Base-by-base conservation (phyloP, 2,113 vertebrate genomes). In the Chlamydotis undulata region DNA sequence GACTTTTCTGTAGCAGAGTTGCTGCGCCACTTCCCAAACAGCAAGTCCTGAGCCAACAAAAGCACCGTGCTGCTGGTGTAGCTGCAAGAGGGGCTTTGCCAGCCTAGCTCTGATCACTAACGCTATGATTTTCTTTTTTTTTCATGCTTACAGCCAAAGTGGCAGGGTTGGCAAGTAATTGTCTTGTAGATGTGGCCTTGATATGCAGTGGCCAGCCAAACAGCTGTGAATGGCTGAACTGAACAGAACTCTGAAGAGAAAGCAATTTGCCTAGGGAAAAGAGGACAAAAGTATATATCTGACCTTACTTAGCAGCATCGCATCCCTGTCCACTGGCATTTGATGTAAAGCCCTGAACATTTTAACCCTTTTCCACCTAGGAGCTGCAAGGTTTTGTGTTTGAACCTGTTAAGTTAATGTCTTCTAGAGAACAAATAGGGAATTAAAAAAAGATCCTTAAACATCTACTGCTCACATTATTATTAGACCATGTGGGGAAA, bases 201-300 rank as follows among this genome's bases (percentile, higher is more conserved):
- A 11, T 83, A 28, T 14, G 6, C 67, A 59, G 19, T 83, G 75
- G 39, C 70, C 84, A 85, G 45, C 67, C 84, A 87, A 82, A 91
- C 74, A 89, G 70, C 78, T 80, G 78, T 61, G 78, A 79, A n/a
- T 39, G 12, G 71, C 35, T 93, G 71, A 87, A 49, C 35, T 53
- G 69, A 84, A 33, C 22, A 75, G 39, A 45, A 15, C 56, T 64
- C 60, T 37, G 28, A 87, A 87, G 57, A 68, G n/a, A 84, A 71
- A 52, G 26, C 9, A 77, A 89, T 91, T 94, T 70, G 10, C 71
- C 23, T 67, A 29, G 52, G 45, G 70, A 86, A 86, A 87, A 67
- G 59, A 83, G 37, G 23, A 29, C 23, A 33, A 53, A 57, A 79
- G 8, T 50, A 21, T 73, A 24, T 68, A n/a, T 53, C 57, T 87